Evolutionary conservation across 2,797 vertebrate species (phyloP), one percentile per base, ranked within the genome.

Genomic region (Cebuella pygmaea): DNA sequence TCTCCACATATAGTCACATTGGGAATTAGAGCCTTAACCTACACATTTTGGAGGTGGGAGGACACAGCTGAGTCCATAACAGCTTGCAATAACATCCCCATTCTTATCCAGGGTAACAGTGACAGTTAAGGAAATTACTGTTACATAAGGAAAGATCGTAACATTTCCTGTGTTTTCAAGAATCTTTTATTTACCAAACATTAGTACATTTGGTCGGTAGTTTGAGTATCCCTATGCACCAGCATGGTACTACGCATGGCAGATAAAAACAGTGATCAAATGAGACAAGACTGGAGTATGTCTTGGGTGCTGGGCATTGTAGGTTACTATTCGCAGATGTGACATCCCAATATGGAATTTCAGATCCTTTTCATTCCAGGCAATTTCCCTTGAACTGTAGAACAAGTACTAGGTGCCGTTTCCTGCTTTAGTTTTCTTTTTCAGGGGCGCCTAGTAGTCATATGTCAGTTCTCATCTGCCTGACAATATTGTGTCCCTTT

Each of bases 381-480:
- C 15, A 30, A n/a, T 70, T 57, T 90, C 84, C 67, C 88, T 90
- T 78, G 44, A 91, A 67, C 59, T 80, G n/a, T 0, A 89, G 46
- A 74, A 22, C 33, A 67, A 67, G 64, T 19, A 67, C 64, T 19
- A 67, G 7, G 19, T n/a, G 64, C 17, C 15, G 20, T n/a, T 83
- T 41, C 36, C 59, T 52, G 15, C 17, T 82, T 89, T 83, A 44
- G 30, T 81, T 91, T 91, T 70, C 78, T 84, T 48, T 75, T 44
- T 46, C 64, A 79, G 50, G 11, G 13, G 2, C 13, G 78, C 72
- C 27, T 30, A 17, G 90, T 85, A 96, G 59, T 83, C 74, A 79
- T 55, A 74, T 84, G 41, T 95, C 91, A 89, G 52, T 59, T 86
- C 52, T 74, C 80, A 39, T 94, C 79, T 94, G 80, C 30, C 46